These are phyloP conservation scores for Crotalus viridis DNA, from an alignment of 2,113 vertebrate genomes.

Conservation along the genomic window DNA sequence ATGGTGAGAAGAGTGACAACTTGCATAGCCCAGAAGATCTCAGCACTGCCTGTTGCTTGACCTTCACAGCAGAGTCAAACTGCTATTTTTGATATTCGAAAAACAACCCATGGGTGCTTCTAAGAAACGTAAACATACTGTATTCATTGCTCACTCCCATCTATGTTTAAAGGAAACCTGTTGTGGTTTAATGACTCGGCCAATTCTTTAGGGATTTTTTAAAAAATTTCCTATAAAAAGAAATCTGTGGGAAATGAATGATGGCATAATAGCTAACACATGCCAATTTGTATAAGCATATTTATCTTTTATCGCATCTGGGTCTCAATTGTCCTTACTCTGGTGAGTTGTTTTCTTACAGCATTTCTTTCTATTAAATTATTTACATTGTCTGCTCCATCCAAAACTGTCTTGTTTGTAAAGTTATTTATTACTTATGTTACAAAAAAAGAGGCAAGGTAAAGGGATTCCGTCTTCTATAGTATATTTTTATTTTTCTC, in stretches of 20 bases:
- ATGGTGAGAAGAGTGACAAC: neutral
- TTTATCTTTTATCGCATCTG: conserved; percentile 72
- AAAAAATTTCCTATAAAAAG: conserved; percentile 76
- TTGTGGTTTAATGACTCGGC: conserved; percentile 76
- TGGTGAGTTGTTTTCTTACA: conserved; percentile 58
- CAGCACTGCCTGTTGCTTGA: neutral
- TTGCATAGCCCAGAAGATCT: neutral
- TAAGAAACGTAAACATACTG: conserved; percentile 39
- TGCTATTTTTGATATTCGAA: conserved; percentile 31
- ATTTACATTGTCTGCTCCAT: conserved; percentile 41
- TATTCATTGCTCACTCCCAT: conserved; percentile 65
- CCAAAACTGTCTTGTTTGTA: neutral
- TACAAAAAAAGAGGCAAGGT: neutral
- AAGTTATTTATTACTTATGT: neutral
- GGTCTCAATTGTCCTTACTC: conserved; percentile 59
- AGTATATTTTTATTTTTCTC: neutral
- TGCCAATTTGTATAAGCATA: conserved; percentile 71
- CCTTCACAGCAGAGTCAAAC: neutral
- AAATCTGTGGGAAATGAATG: conserved; percentile 77
- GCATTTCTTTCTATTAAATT: conserved; percentile 56
- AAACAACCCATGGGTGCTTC: conserved; percentile 32
- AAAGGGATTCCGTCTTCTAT: neutral
- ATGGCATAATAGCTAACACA: conserved; percentile 79
- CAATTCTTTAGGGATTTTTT: conserved; percentile 76
- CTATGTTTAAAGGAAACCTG: conserved; percentile 77